Evolutionary conservation across 2,113 vertebrate genomes (phyloP), one percentile per base, ranked within the genome.

Genomic region (Plectropomus leopardus): DNA sequence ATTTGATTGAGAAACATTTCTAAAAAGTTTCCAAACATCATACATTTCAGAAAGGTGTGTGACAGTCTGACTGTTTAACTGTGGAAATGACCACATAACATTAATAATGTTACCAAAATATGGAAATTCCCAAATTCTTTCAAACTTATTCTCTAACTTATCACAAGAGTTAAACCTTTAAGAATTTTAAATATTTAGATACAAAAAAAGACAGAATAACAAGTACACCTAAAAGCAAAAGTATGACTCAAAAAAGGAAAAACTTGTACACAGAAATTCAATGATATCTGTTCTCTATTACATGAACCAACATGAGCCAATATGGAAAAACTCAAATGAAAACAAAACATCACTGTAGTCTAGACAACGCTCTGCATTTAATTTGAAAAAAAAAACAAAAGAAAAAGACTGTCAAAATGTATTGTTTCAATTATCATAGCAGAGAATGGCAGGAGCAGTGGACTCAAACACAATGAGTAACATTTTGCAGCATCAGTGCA

Each of bases 261-360:
- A 92, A 91, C 91, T 95, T 89, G 87, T 97, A 98, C 97, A 98
- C 97, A 98, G 96, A 98, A 98, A 99, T 97, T 97, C 96, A 88
- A 97, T 98, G 96, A 97, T 97, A 96, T 98, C 96, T 97, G 96
- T 97, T 97, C 97, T 98, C 96, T 96, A 96, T 96, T 95, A 95
- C 95, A 94, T 95, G 87, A 92, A 91, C 95, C 94, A 96, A 94
- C 82, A 87, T 93, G 97, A 96, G 94, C 94, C 90, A 83, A 81
- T 61, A 93, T 92, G 89, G 78, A 79, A 75, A 83, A 91, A 88
- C 78, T 78, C 65, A 70, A 74, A 88, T 73, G 61, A 57, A 83
- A 84, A 86, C 34, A 66, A 72, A 28, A 69, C 9, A 40, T 28
- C 10, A 72, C 45, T 80, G 92, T 92, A 84, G 90, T 93, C 85